Conservation (phyloP, 2,113 vertebrate genomes). For the Bombycilla garrulus region DNA sequence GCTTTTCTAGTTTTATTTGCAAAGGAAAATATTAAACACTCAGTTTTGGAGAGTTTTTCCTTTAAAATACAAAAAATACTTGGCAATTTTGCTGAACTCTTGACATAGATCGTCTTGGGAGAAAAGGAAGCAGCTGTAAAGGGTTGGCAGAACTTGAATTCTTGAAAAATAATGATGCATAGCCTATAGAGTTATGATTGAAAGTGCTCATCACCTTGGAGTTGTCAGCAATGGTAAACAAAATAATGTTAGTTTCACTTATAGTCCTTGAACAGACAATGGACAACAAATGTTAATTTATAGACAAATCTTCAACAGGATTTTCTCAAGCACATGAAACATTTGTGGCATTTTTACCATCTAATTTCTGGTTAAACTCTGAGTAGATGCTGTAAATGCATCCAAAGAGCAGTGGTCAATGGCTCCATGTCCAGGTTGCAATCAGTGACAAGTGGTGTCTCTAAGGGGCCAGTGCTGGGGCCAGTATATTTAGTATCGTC, state of each 20-base stretch:
- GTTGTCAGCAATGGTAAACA: background rate
- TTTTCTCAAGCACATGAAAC: background rate
- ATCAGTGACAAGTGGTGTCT: background rate
- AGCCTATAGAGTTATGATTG: background rate
- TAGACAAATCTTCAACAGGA: background rate
- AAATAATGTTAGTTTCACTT: background rate
- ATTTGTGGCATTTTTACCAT: background rate
- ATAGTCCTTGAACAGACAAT: background rate
- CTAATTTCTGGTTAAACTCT: background rate
- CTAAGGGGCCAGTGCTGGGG: accelerated
- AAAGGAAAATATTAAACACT: conserved; percentile 10
- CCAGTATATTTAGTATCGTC: background rate
- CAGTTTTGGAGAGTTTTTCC: conserved; percentile 10
- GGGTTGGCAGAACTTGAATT: background rate
- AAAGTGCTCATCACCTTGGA: background rate
- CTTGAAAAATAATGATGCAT: conserved; percentile 41
- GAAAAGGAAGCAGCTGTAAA: background rate
- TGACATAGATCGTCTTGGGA: background rate
- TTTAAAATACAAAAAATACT: conserved; percentile 48
- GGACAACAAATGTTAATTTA: background rate
- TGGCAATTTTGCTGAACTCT: conserved; percentile 24
- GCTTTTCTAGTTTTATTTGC: background rate
- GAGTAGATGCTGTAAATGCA: background rate
- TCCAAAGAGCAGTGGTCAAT: background rate
- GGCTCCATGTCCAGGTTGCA: background rate